These are phyloP conservation scores for Leuctra nigra DNA, from an alignment of 2,888 invertebrate species.

Conservation along the genomic window DNA sequence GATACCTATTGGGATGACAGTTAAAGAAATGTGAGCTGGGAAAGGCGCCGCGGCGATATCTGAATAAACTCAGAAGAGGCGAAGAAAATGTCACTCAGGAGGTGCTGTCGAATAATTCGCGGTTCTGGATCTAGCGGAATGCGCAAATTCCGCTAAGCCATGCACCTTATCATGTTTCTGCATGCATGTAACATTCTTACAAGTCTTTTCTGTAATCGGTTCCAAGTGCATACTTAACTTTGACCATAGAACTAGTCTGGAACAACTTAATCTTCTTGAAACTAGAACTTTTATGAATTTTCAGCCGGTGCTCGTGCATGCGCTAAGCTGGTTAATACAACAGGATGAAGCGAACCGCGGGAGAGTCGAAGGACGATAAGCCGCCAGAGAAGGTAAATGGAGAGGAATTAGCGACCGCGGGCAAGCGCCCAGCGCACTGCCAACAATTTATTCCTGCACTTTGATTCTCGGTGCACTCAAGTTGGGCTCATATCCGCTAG, in stretches of 20 bases:
- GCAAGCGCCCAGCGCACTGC: neutral
- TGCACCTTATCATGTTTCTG: too few relatives aligned
- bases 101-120: too few relatives aligned
- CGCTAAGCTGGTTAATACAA: constrained; percentile 8
- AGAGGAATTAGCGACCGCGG: constrained; percentile 9
- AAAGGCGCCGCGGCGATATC: too few relatives aligned
- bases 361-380: constrained; percentile 3
- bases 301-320: neutral
- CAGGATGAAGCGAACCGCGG: neutral
- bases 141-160: too few relatives aligned
- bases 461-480: constrained; percentile 3
- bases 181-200: too few relatives aligned
- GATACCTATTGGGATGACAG: constrained; percentile 10
- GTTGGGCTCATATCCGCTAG: constrained; percentile 1
- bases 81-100: too few relatives aligned
- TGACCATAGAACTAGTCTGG: neutral
- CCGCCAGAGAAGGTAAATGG: constrained; percentile 10
- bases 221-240: neutral
- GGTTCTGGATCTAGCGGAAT: too few relatives aligned
- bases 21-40: too few relatives aligned
- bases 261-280: neutral
- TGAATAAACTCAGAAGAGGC: too few relatives aligned
- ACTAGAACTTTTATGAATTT: neutral
- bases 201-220: too few relatives aligned
- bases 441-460: neutral